These are phyloP conservation scores for Buceros bicornis DNA, from an alignment of 2,797 vertebrate genomes.

Conservation along the genomic window DNA sequence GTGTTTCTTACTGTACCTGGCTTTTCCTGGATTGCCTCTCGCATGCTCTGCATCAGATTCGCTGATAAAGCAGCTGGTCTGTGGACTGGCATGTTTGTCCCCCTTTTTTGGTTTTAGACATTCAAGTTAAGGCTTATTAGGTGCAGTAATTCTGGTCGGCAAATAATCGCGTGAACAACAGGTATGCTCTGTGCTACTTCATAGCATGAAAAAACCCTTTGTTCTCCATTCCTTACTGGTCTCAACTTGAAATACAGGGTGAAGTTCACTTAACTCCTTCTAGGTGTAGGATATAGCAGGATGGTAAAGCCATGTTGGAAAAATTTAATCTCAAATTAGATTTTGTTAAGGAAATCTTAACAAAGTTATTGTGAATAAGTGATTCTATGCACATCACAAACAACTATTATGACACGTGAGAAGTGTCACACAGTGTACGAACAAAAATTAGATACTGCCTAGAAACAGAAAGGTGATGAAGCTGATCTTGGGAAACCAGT, in stretches of 20 bases:
- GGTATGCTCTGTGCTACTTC: background rate
- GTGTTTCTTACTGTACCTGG: background rate
- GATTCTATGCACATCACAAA: background rate
- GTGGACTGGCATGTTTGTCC: background rate
- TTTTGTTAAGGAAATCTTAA: background rate
- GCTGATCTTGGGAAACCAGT: background rate
- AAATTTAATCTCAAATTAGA: background rate
- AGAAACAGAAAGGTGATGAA: background rate
- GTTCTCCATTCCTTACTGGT: background rate
- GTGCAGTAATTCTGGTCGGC: background rate
- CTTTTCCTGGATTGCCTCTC: slow-evolving; percentile 52
- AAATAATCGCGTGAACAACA: background rate
- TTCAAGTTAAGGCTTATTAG: background rate
- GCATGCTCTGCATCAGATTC: accelerated
- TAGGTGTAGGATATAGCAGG: background rate
- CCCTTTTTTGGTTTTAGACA: background rate
- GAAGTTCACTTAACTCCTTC: background rate
- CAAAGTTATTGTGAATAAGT: background rate
- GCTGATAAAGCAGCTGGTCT: background rate
- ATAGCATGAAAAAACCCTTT: background rate
- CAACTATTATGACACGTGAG: accelerated
- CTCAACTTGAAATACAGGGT: background rate
- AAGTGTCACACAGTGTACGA: background rate
- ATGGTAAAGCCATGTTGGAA: background rate
- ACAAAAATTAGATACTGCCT: background rate